A percentile compares a stretch with the other conserved stretches of the same genome.
These are phyloP conservation scores for Darevskia nairensis DNA, from an alignment of 2,797 vertebrate species.

Conservation along the genomic window DNA sequence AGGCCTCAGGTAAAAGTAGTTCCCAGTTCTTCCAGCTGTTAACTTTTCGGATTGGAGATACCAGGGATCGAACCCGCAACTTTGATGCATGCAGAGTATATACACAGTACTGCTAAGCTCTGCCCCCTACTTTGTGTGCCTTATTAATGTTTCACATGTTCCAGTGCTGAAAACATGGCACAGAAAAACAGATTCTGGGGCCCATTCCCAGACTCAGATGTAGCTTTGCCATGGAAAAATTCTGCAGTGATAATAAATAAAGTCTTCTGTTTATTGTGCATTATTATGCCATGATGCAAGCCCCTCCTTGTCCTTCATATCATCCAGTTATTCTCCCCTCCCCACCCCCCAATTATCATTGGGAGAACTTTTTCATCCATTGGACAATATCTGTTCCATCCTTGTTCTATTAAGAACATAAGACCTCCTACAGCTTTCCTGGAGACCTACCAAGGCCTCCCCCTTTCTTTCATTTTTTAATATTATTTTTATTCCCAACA, in stretches of 20 bases:
- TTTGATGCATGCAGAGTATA: neutral
- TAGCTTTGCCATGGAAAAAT: neutral
- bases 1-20: neutral
- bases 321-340: neutral
- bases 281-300: neutral
- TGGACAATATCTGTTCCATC: neutral
- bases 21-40: neutral
- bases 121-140: neutral
- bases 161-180: neutral
- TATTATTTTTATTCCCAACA: constrained; percentile 17
- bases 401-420: constrained; percentile 8
- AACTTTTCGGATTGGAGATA: neutral
- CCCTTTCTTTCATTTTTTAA: neutral
- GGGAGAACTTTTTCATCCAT: constrained; percentile 1
- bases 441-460: neutral
- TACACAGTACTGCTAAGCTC: neutral
- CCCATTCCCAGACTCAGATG: neutral
- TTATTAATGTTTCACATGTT: neutral
- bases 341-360: neutral
- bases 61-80: neutral
- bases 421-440: neutral
- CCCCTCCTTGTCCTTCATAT: neutral
- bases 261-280: neutral
- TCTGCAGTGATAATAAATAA: neutral
- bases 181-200: neutral